These are phyloP conservation scores for Micrastur ruficollis DNA, from an alignment of 2,797 vertebrate genomes.

Conservation along the genomic window DNA sequence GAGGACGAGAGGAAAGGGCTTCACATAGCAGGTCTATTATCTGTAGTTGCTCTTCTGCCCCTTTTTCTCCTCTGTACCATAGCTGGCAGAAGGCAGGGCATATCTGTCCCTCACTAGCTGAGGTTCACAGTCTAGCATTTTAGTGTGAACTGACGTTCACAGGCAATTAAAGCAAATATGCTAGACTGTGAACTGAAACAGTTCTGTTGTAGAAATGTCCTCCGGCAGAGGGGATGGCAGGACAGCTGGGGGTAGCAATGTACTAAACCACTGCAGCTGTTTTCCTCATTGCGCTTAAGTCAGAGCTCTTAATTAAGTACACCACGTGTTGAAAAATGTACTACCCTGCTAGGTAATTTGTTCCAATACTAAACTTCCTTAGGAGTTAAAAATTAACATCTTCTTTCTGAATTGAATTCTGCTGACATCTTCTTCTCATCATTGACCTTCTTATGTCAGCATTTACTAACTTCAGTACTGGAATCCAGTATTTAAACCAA, in stretches of 20 bases:
- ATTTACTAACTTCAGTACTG: neutral
- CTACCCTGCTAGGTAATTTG: neutral
- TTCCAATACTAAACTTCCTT: neutral
- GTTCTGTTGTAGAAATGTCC: neutral
- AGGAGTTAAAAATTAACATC: neutral
- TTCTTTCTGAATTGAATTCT: neutral
- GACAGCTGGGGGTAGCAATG: neutral
- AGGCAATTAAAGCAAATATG: neutral
- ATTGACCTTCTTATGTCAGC: neutral
- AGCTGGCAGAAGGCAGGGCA: neutral
- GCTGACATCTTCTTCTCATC: neutral
- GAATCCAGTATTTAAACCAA: neutral
- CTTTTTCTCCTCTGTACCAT: neutral
- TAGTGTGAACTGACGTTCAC: neutral
- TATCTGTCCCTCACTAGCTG: neutral
- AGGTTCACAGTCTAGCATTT: neutral
- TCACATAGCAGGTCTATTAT: neutral
- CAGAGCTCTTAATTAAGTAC: neutral
- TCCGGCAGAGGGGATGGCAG: neutral
- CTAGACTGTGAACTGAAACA: neutral
- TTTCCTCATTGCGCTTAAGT: neutral
- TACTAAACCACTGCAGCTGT: neutral
- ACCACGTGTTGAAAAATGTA: neutral
- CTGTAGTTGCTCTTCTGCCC: neutral
- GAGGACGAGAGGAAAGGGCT: neutral